phyloP scores from a whole-genome alignment of 2,113 vertebrate genomes.

The Neotoma lepida region DNA sequence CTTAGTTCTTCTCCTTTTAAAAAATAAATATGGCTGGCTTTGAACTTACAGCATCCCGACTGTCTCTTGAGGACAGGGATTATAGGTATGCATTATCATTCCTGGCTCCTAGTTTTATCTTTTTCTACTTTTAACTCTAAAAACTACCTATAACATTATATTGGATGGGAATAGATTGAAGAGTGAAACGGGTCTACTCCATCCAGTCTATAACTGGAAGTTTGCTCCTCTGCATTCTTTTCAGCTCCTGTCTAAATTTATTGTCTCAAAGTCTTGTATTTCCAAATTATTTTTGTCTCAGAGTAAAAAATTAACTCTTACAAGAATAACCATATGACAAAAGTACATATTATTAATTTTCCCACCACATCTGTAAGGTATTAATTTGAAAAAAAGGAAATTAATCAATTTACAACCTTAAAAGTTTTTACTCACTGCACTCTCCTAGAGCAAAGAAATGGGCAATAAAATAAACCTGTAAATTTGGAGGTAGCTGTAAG shows the following conservation, averaged over 20 bases:
- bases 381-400: slow-evolving; percentile 43
- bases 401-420: slow-evolving; percentile 39
- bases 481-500: neutral
- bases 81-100: neutral
- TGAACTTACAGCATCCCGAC: neutral
- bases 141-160: slow-evolving; percentile 18
- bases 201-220: slow-evolving; percentile 43
- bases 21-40: neutral
- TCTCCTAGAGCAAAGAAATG: slow-evolving; percentile 36
- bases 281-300: slow-evolving; percentile 29
- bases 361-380: slow-evolving; percentile 43
- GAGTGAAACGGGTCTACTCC: neutral
- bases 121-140: slow-evolving; percentile 51
- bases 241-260: slow-evolving; percentile 49
- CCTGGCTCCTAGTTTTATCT: neutral
- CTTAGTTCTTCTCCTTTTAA: neutral
- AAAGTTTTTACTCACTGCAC: slow-evolving; percentile 50
- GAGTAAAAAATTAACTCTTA: slow-evolving; percentile 6
- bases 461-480: slow-evolving; percentile 49
- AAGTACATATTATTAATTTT: slow-evolving; percentile 31
- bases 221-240: slow-evolving; percentile 40
- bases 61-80: neutral
- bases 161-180: slow-evolving; percentile 28
- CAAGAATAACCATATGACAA: slow-evolving; percentile 41
- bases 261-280: slow-evolving; percentile 26